Base-by-base conservation (phyloP, 2,888 invertebrate genomes). In the Trissoscelio sp. region DNA sequence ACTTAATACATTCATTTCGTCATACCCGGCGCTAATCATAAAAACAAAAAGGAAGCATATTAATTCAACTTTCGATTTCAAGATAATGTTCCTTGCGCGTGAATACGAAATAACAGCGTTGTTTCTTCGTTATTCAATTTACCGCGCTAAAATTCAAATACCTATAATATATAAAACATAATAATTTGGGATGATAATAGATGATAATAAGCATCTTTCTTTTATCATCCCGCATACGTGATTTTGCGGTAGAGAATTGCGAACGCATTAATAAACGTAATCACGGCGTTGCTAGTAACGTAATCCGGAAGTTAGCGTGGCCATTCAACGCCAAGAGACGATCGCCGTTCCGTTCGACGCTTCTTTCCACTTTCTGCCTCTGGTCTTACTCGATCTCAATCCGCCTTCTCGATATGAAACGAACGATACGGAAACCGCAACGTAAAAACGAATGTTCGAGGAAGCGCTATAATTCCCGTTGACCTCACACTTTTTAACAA, bases 291-390 rank as follows among this genome's bases (percentile, higher is more conserved):
- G 74, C 18, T 12, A 39, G 44, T 75, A 75, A 81, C 75, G 80
- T 74, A 81, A 86, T 88, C 87, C 87, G 87, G 87, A 88, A 87
- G 87, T 85, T 81, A 79, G 64, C 82, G 80, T 77, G 81, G 78
- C 82, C 82, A 83, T 83, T 82, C 81, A 78, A 72, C 72, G 77
- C 73, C 70, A 55, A 66, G 72, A 74, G 81, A 83, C 84, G 84
- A 85, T 83, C 79, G 84, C 58, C 85, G 87, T 88, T 88, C 87
- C 88, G 81, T 88, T 86, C 85, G 86, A 83, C 85, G 85, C 84
- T 86, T 86, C 86, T 88, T 88, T 88, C 87, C 88, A 88, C 88
- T 88, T 88, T 88, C 88, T 88, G 81, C 81, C 42, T 73, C 39
- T 20, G 48, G 80, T 82, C 66, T 82, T 82, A 77, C 74, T 24